These are phyloP conservation scores for Agrotis puta DNA, from an alignment of 2,888 invertebrate genomes.

Conservation along the genomic window DNA sequence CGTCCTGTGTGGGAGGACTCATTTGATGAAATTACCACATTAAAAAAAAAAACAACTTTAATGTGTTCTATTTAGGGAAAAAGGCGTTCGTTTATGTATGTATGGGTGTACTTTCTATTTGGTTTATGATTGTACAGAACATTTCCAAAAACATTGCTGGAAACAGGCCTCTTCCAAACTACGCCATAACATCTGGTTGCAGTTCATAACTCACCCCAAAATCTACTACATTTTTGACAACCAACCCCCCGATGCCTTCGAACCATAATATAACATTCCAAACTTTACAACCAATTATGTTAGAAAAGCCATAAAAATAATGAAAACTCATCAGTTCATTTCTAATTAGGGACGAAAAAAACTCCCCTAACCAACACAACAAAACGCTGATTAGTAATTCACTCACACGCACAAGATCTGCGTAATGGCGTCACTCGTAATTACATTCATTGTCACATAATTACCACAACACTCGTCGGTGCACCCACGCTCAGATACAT, in stretches of 20 bases:
- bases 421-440: slow-evolving; percentile 76
- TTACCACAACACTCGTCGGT: slow-evolving; percentile 87
- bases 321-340: slow-evolving; percentile 53
- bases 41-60: no score
- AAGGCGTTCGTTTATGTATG: no score
- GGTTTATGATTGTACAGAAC: no score
- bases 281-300: slow-evolving; percentile 41
- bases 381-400: slow-evolving; percentile 84
- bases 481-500: slow-evolving; percentile 80
- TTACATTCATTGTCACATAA: slow-evolving; percentile 89
- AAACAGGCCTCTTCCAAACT: no score
- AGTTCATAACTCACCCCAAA: no score
- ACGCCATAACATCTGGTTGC: no score
- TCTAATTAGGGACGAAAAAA: slow-evolving; percentile 66
- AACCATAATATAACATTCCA: background rate
- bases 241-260: background rate
- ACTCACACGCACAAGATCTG: slow-evolving; percentile 70
- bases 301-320: slow-evolving; percentile 52
- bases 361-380: slow-evolving; percentile 73
- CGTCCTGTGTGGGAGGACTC: no score
- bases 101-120: no score
- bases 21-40: no score
- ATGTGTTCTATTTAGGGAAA: no score
- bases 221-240: background rate
- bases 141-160: no score